phyloP scores from a whole-genome alignment of 2,797 vertebrate species.

The Carduelis carduelis region DNA sequence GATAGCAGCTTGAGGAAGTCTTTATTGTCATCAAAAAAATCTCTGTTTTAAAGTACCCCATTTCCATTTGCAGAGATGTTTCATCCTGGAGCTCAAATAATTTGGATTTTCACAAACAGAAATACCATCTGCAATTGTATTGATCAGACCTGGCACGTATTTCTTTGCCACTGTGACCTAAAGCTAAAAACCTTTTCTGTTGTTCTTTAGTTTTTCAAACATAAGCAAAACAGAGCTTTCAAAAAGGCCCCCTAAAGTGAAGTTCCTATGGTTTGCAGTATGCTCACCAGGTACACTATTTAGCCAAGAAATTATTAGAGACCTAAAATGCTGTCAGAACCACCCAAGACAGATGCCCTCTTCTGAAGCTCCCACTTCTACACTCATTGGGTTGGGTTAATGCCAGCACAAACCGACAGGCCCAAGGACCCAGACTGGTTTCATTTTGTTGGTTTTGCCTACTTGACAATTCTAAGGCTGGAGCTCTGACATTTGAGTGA shows the following conservation, averaged over 20 bases:
- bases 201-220: background rate
- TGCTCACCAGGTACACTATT: background rate
- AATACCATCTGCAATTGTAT: background rate
- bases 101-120: background rate
- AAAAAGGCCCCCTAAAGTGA: background rate
- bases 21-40: background rate
- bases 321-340: background rate
- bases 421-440: background rate
- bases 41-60: background rate
- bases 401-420: fast-evolving
- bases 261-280: background rate
- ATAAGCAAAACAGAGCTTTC: background rate
- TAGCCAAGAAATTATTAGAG: background rate
- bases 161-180: background rate
- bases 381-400: background rate
- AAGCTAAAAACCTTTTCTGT: background rate
- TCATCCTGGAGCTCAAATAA: background rate
- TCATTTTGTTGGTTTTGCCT: background rate
- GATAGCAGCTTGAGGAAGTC: background rate
- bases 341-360: fast-evolving
- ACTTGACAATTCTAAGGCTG: background rate
- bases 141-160: background rate
- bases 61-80: background rate
- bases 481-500: background rate
- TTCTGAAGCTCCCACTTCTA: background rate